Base-by-base conservation (phyloP, 2,888 invertebrate genomes). In the Heliconius aoede region DNA sequence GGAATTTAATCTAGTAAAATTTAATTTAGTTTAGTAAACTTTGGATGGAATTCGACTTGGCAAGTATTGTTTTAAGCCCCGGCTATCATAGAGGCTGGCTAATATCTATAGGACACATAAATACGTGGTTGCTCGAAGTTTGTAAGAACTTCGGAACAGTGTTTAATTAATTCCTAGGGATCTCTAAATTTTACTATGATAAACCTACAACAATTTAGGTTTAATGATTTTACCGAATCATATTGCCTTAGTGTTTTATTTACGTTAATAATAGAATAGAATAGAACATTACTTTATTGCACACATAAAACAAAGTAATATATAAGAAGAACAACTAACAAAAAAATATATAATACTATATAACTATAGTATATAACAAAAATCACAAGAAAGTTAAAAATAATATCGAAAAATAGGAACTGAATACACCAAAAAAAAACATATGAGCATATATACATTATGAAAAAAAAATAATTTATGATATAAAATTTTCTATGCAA, bases 1-100 rank as follows among this genome's bases (percentile, higher is more conserved):
- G 80, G 78, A 82, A 81, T 81, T 81, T 80, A 78, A 81, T 83
- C 79, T 78, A 73, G 74, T 79, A 76, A 82, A 79, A 82, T 79
- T 80, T 76, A 79, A 80, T 79, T 79, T 78, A 79, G 77, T 80
- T 71, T 77, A 78, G 76, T 64, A 74, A 78, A 80, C 73, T 82
- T 80, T 80, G 55, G 62, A 79, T 73, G 79, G 79, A 76, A 80
- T 79, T 78, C 74, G 76, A 73, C 76, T 79, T 73, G 69, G 74
- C 64, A 71, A 74, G 77, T 79, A 77, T 77, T 77, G 76, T 72
- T 77, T 74, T 77, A 76, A 79, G 26, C 64, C 71, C 40, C 61
- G 78, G 76, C 68, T 68, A 75, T 75, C 62, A 78, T 78, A 78
- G 68, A 78, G 40, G 69, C 76, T 73, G 72, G 72, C 78, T 67